Base-by-base conservation (phyloP, 2,888 invertebrate species). In the Cosmorhoe ocellata region DNA sequence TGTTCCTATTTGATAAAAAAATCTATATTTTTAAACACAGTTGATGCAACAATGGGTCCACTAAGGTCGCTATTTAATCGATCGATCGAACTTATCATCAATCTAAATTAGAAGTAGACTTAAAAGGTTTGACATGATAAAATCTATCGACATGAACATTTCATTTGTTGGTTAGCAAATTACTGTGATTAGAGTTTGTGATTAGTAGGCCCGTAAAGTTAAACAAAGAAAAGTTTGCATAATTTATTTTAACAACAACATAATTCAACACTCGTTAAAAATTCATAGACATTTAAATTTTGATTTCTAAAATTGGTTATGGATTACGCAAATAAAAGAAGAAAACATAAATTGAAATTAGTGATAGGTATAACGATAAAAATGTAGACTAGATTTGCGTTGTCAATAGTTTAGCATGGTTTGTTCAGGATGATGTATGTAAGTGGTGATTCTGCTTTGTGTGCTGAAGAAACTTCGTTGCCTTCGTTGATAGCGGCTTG, bases 341-440 rank as follows among this genome's bases (percentile, higher is more conserved):
- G n/a, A n/a, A n/a, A n/a, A n/a, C n/a, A n/a, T n/a, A n/a, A n/a
- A n/a, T n/a, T n/a, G n/a, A n/a, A n/a, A n/a, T n/a, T n/a, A n/a
- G n/a, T n/a, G n/a, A n/a, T n/a, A n/a, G n/a, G n/a, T n/a, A n/a
- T n/a, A n/a, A 32, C 7, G 7, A 50, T 34, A 31, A 52, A n/a
- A 1, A 50, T 56, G 36, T 47, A 63, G 76, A 79, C 76, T 77
- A 80, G 77, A 75, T 13, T 28, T 31, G 27, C 39, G 1, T 30
- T 7, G 48, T 30, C 22, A 12, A 36, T 4, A 4, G 2, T 28
- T 71, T 76, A 76, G 66, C 80, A 77, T 26, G 76, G 71, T 55
- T 74, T 69, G 63, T 74, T 71, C 8, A 88, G 63, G 9, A 90
- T 58, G 37, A 90, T 76, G 56, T 88, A 89, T 0, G 86, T 81